A percentile compares a stretch with the other conserved stretches of the same genome.
Evolutionary conservation across 2,113 vertebrate species (phyloP).

Genomic region (Poeciliopsis retropinna): DNA sequence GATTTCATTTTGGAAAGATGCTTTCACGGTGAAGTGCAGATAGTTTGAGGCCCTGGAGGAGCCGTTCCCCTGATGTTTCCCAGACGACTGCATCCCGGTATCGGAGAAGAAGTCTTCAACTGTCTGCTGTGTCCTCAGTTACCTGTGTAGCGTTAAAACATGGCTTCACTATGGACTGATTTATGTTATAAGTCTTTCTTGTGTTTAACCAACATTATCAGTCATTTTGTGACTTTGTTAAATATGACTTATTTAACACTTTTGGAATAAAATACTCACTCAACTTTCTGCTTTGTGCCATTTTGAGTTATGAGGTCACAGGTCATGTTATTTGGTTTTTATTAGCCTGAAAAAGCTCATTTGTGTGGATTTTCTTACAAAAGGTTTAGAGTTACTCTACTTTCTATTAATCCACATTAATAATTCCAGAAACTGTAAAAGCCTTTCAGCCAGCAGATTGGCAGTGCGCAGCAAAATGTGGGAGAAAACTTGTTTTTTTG

Average conservation of each 20-base stretch:
- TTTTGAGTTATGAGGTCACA: not conserved
- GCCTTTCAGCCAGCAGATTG: not conserved
- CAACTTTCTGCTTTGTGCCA: not conserved
- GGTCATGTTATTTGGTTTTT: not conserved
- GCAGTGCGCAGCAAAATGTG: not conserved
- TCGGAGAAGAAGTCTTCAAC: constrained; percentile 7
- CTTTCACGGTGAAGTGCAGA: constrained; percentile 40
- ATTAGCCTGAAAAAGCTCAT: not conserved
- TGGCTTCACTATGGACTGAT: not conserved
- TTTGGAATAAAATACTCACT: not conserved
- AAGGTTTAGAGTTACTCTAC: too few species aligned
- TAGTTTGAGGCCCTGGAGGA: constrained; percentile 50
- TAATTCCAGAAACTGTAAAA: not conserved
- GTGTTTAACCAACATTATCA: not conserved
- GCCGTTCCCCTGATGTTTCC: constrained; percentile 52
- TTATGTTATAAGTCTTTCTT: not conserved
- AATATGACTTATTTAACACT: not conserved
- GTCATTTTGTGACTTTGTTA: not conserved
- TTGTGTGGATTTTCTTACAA: too few species aligned
- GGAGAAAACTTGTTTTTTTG: not conserved
- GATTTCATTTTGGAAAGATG: constrained; percentile 57
- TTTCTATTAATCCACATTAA: too few species aligned
- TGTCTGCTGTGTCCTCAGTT: constrained; percentile 8
- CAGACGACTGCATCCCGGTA: constrained; percentile 41
- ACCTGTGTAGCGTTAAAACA: constrained; percentile 2